These are phyloP conservation scores for Gnathonemus echidnorhynchus DNA, from an alignment of 2,113 vertebrate genomes.

Conservation along the genomic window DNA sequence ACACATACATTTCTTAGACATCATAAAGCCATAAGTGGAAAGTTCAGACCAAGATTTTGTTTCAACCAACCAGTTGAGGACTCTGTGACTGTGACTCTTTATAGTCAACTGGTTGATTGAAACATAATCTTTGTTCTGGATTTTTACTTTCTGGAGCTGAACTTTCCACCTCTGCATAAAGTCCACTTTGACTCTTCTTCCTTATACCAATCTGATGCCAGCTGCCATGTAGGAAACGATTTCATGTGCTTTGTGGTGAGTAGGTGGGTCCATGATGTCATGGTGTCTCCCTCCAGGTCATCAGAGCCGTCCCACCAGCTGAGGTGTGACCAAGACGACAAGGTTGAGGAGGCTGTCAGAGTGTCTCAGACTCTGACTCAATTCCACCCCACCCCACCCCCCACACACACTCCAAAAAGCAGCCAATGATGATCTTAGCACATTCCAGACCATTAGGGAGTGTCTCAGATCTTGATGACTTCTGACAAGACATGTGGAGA, in stretches of 20 bases:
- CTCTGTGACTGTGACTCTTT: no score
- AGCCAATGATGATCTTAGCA: neutral
- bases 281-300: neutral
- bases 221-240: neutral
- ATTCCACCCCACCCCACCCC: neutral
- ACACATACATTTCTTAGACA: neutral
- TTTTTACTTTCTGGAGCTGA: neutral
- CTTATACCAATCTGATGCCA: neutral
- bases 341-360: neutral
- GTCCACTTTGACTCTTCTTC: neutral
- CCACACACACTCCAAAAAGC: neutral
- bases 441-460: slow-evolving; percentile 77
- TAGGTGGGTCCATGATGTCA: neutral
- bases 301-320: neutral
- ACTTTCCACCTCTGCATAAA: neutral
- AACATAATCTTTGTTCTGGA: neutral
- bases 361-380: no score
- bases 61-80: neutral
- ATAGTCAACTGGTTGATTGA: neutral
- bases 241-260: neutral
- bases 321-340: neutral
- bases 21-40: neutral
- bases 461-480: slow-evolving; percentile 75
- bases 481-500: slow-evolving; percentile 67
- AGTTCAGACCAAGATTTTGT: neutral